phyloP scores from a whole-genome alignment of 1,140 invertebrate species.

The Drosophila serrata region DNA sequence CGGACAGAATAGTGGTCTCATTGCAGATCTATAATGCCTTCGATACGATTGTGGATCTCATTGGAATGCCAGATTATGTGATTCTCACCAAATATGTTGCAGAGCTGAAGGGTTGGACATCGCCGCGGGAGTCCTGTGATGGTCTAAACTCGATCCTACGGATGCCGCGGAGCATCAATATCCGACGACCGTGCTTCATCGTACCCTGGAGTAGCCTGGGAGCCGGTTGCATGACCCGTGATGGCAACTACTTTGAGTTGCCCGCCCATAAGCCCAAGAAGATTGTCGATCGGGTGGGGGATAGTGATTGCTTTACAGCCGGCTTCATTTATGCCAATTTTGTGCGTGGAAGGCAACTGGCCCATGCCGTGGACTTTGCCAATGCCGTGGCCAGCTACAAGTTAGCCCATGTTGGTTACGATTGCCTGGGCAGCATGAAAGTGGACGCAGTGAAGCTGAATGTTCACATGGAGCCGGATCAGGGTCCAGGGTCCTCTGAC shows the following conservation, averaged over 20 bases:
- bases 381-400: constrained; percentile 89
- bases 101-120: constrained; percentile 21
- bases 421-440: constrained; percentile 35
- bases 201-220: constrained; percentile 90
- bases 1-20: constrained; percentile 86
- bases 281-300: constrained; percentile 89
- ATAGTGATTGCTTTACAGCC: constrained; percentile 89
- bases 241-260: constrained; percentile 85
- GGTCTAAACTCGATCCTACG: constrained; percentile 21
- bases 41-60: constrained; percentile 67
- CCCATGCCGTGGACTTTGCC: constrained; percentile 86
- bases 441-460: neutral
- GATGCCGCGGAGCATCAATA: constrained; percentile 16
- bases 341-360: constrained; percentile 17
- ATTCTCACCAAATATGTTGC: constrained; percentile 87
- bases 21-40: constrained; percentile 88
- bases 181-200: constrained; percentile 85
- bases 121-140: constrained; percentile 18
- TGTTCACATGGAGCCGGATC: fast-evolving
- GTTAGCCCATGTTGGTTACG: constrained; percentile 87
- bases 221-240: constrained; percentile 86
- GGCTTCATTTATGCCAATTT: constrained; percentile 86
- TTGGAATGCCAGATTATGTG: constrained; percentile 86
- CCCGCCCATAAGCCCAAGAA: constrained; percentile 86
- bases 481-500: neutral